Evolutionary conservation across 2,888 invertebrate genomes (phyloP), one percentile per base, ranked within the genome.

Genomic region (Augochlorella aurata): DNA sequence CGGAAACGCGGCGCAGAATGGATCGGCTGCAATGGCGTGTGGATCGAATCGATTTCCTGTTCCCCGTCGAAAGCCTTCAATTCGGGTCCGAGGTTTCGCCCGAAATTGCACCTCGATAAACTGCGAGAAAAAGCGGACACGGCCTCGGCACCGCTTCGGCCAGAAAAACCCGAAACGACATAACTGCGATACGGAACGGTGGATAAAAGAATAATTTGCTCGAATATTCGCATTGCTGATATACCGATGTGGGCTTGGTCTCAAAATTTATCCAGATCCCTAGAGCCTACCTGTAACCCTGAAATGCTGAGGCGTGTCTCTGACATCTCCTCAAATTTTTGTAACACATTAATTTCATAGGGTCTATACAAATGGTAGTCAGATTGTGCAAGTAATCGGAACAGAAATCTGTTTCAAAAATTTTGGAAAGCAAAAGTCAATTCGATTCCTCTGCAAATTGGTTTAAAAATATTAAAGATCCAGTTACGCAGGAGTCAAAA

Each of bases 31-130:
- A 68, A 82, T 82, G 74, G 77, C 82, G 67, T 73, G 73, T 76
- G 86, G 69, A 80, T 50, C 84, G 74, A 86, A 86, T 81, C 75
- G 79, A 85, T 83, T 83, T 80, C 85, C 67, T 63, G 24, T 72
- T 14, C 47, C 18, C 70, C 29, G 68, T 81, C 58, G 61, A 45
- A 69, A 81, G 63, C 71, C 29, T 68, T 63, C 61, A 63, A 70
- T 76, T 77, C 78, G 70, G n/a, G 24, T 21, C 38, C 58, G 76
- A 44, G 52, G 63, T 65, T 73, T 52, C 50, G 74, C 12, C 65
- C 52, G 74, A 81, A 74, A 81, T 81, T 74, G 70, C 81, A 67
- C 24, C 61, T 71, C 52, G 74, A 67, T 74, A 74, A 67, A 81
- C 81, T 14, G 12, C 71, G 52, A 44, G 71, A 81, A 81, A 81